Percentiles rank a stretch among this genome's conserved stretches.
These are phyloP conservation scores for Microtus oregoni DNA, from an alignment of 2,113 vertebrate genomes.

Conservation along the genomic window DNA sequence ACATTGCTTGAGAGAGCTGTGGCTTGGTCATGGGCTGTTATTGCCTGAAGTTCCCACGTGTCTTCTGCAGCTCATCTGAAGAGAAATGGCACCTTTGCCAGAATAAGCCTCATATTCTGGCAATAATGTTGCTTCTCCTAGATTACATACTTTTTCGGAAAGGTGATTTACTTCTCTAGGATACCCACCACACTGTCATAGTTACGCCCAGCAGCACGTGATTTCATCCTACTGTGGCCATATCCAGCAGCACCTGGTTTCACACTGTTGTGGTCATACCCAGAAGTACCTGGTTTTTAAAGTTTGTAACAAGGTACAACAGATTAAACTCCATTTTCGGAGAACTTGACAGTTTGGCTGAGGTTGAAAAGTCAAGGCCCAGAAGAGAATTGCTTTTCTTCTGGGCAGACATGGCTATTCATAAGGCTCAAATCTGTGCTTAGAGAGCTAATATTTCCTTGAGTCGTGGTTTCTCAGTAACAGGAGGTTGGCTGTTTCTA, in stretches of 20 bases:
- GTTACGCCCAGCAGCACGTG: not conserved
- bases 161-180: not conserved
- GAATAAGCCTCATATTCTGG: not conserved
- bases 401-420: not conserved
- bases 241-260: too few species aligned
- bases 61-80: not conserved
- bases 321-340: constrained; percentile 3
- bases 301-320: not conserved
- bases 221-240: too few species aligned
- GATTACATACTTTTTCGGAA: not conserved
- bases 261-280: too few species aligned
- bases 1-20: not conserved
- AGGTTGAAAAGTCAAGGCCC: not conserved
- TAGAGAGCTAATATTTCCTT: not conserved
- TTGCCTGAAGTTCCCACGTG: not conserved
- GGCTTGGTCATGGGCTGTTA: not conserved
- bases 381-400: not conserved
- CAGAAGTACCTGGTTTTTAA: not conserved
- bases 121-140: not conserved
- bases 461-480: not conserved
- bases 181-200: not conserved
- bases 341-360: not conserved
- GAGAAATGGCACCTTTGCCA: constrained; percentile 22
- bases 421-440: not conserved
- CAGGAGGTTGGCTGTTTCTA: not conserved